Conservation (phyloP, 1,140 invertebrate species). For the Cotesia glomerata region DNA sequence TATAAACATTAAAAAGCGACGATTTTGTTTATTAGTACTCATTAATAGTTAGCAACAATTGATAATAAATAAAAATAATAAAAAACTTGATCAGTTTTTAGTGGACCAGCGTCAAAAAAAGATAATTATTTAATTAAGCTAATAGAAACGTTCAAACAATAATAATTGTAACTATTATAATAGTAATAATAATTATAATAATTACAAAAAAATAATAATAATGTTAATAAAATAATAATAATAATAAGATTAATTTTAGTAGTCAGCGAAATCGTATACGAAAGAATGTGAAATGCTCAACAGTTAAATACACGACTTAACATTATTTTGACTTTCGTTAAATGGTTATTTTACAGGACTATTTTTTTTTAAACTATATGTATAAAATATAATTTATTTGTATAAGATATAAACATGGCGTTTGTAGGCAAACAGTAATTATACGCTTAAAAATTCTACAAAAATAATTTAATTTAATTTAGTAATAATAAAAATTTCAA, state of each 20-base stretch:
- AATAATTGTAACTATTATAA: background rate
- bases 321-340: background rate
- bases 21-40: background rate
- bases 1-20: slow-evolving; percentile 4
- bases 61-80: slow-evolving; percentile 1
- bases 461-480: slow-evolving; percentile 40
- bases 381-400: background rate
- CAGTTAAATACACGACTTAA: background rate
- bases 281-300: slow-evolving; percentile 2
- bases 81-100: background rate
- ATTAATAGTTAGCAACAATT: background rate
- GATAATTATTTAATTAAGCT: background rate
- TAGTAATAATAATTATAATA: too few relatives aligned
- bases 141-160: slow-evolving; percentile 15
- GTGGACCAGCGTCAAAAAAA: background rate
- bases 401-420: slow-evolving; percentile 14
- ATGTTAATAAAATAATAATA: background rate
- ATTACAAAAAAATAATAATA: too few relatives aligned
- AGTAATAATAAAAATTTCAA: slow-evolving; percentile 21
- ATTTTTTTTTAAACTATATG: background rate
- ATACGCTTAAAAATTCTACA: slow-evolving; percentile 33
- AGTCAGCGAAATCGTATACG: background rate
- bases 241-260: background rate
- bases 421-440: background rate
- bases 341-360: background rate